Percentiles rank a stretch among this genome's conserved stretches.
These are phyloP conservation scores for Rhopalosiphum maidis DNA, from an alignment of 1,140 invertebrate species.

Conservation along the genomic window DNA sequence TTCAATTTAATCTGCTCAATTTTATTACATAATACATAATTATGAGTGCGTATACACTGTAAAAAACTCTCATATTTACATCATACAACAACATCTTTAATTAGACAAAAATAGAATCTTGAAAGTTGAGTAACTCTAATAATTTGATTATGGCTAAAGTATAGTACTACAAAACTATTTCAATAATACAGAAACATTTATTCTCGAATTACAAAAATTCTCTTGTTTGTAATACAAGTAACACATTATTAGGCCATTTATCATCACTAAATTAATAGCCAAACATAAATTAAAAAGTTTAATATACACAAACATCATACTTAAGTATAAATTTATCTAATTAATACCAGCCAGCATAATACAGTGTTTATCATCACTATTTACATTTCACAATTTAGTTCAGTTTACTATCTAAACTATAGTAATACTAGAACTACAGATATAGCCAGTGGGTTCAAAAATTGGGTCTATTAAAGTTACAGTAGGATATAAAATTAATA, in stretches of 20 bases:
- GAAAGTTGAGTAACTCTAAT: neutral
- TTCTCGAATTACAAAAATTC: neutral
- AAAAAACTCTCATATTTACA: neutral
- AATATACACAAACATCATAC: conserved; percentile 24
- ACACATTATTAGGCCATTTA: neutral
- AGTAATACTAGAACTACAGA: neutral
- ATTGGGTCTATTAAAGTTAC: neutral
- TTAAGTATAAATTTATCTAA: conserved; percentile 8
- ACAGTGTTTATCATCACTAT: neutral
- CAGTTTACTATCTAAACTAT: conserved; percentile 19
- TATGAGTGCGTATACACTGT: neutral
- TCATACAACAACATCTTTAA: neutral
- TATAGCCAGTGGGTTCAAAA: neutral
- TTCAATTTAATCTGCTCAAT: neutral
- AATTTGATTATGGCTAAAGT: neutral
- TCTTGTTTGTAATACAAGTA: neutral
- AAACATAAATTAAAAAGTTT: conserved; percentile 24
- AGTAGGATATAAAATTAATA: conserved; percentile 23
- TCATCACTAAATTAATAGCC: neutral
- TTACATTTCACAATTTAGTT: neutral
- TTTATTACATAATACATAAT: neutral
- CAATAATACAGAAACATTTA: neutral
- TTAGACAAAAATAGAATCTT: neutral
- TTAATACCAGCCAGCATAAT: neutral
- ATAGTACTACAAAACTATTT: conserved; percentile 1